Conservation (phyloP, 2,797 vertebrate genomes). For the Amblyraja radiata region DNA sequence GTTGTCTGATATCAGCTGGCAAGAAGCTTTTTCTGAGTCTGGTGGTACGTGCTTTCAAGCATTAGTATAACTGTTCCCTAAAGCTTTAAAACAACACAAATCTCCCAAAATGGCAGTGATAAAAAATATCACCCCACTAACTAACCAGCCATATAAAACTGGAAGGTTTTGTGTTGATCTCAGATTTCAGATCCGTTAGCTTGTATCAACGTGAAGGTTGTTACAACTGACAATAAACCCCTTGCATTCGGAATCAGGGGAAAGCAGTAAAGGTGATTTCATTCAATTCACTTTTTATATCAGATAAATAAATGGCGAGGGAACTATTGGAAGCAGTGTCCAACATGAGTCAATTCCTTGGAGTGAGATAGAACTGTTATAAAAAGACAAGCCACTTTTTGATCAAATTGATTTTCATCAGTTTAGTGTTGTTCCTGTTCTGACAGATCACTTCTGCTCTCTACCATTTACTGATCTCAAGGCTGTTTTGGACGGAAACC, state of each 20-base stretch:
- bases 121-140: not conserved
- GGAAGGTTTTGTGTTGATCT: not conserved
- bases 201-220: not conserved
- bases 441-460: not conserved
- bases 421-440: not conserved
- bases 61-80: not conserved
- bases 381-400: not conserved
- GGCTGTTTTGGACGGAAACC: not conserved
- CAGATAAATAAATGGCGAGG: not conserved
- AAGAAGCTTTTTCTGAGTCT: no score
- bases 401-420: slow-evolving; percentile 2
- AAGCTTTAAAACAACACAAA: not conserved
- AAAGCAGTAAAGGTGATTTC: not conserved
- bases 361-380: not conserved
- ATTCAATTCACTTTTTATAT: not conserved
- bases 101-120: not conserved
- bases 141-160: not conserved
- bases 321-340: not conserved
- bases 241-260: not conserved
- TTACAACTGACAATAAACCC: not conserved
- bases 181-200: not conserved
- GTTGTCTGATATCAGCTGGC: no score
- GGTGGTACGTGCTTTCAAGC: no score
- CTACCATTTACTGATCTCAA: not conserved
- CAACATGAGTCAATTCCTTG: not conserved